Evolutionary conservation across 2,888 invertebrate genomes (phyloP), one percentile per base, ranked within the genome.

Genomic region (Hypolimnas misippus): DNA sequence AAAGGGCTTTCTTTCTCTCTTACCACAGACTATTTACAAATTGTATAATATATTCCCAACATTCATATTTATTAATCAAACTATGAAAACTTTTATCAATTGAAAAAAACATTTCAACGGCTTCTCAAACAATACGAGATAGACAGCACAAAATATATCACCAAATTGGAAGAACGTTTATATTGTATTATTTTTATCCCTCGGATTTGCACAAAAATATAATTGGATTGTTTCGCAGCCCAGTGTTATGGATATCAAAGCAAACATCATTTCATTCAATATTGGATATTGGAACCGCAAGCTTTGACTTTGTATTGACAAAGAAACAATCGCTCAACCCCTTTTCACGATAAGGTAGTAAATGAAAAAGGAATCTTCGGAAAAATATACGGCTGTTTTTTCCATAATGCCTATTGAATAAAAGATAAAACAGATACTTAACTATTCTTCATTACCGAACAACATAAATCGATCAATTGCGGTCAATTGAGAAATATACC

Each of bases 341-440:
- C 63, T 68, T 67, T 64, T 61, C 58, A 46, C 51, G 67, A 65
- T 63, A 65, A 65, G 59, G 54, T 55, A 63, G 42, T 56, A 50
- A 59, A 56, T 63, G 35, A 40, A 49, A 63, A 66, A 59, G 40
- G 51, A 61, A 40, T 16, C 51, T 60, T 56, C 51, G 14, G 29
- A 35, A 56, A 52, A 50, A 42, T 25, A 56, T 31, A 21, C 19
- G 21, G 12, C 17, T 21, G 1, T 46, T 12, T 19, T 19, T 3
- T 46, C 10, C 3, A 6, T 12, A 0, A 12, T 19, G 5, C 35
- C 35, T 38, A 38, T 38, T n/a, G 44, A 46, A 21, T 21, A 21
- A 21, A 46, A 1, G 3, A 19, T 3, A n/a, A 21, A n/a, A 21
- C n/a, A 8, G 12, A 12, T 46, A 46, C 44, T n/a, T 21, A 21